Evolutionary conservation across 2,113 vertebrate genomes (phyloP).

Genomic region (Bostrychus sinensis): DNA sequence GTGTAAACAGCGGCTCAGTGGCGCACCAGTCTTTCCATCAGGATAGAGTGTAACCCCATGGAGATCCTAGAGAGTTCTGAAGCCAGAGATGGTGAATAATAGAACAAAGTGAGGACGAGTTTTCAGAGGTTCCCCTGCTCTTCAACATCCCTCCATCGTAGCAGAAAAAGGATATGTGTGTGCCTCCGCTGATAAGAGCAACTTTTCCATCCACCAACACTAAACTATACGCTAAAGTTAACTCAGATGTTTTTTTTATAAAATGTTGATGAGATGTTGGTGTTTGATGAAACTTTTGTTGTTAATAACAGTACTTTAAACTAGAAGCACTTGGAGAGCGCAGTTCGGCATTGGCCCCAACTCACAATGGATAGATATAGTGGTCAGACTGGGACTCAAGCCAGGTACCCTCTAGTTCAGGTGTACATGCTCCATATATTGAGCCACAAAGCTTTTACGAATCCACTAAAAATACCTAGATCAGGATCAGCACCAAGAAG

Average conservation of each 20-base stretch:
- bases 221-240: conserved; percentile 39
- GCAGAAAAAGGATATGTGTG: conserved; percentile 38
- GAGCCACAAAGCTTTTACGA: too few species aligned
- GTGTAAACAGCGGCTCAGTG: conserved; percentile 69
- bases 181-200: too few species aligned
- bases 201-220: conserved; percentile 35
- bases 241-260: conserved; percentile 29
- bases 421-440: too few species aligned
- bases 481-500: too few species aligned
- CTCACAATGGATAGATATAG: too few species aligned
- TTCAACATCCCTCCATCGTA: conserved; percentile 67
- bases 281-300: background rate
- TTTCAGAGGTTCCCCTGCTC: conserved; percentile 79
- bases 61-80: conserved; percentile 79
- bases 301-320: background rate
- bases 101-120: conserved; percentile 83
- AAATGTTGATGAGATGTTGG: conserved; percentile 2
- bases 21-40: conserved; percentile 65
- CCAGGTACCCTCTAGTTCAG: too few species aligned
- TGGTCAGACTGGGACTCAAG: too few species aligned
- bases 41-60: conserved; percentile 69
- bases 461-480: too few species aligned
- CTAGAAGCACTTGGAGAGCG: too few species aligned
- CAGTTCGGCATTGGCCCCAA: too few species aligned
- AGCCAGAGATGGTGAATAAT: conserved; percentile 84